A percentile compares a stretch with the other conserved stretches of the same genome.
phyloP scores from a whole-genome alignment of 2,797 vertebrate species.

The Pseudotriccus pelzelni region DNA sequence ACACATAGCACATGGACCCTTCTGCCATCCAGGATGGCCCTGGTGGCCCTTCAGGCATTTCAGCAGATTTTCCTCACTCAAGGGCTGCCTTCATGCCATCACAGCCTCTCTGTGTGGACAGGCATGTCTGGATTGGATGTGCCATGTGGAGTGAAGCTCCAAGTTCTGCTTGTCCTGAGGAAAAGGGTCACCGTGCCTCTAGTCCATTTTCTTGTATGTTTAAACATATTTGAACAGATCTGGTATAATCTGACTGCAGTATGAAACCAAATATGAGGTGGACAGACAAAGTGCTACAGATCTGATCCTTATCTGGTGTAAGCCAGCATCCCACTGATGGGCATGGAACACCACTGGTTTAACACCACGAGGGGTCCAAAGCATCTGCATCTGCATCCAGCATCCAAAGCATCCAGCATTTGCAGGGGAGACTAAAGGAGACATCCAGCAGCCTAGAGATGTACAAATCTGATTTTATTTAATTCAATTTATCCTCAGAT shows the following conservation, averaged over 20 bases:
- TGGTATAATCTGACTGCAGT: neutral
- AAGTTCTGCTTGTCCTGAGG: neutral
- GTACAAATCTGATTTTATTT: neutral
- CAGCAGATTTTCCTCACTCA: neutral
- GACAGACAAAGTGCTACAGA: neutral
- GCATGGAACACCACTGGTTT: neutral
- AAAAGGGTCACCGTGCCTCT: neutral
- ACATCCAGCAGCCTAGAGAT: neutral
- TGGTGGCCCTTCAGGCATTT: neutral
- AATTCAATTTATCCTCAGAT: neutral
- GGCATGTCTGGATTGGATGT: fast-evolving
- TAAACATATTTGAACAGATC: neutral
- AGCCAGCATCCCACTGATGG: neutral
- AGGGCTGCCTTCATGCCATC: neutral
- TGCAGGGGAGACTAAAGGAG: neutral
- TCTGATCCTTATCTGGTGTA: neutral
- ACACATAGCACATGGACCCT: fast-evolving
- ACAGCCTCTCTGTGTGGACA: neutral
- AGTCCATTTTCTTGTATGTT: neutral
- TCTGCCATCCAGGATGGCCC: neutral
- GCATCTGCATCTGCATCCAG: neutral
- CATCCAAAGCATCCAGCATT: neutral
- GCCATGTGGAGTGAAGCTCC: neutral
- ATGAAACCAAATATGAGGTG: neutral
- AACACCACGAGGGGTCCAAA: neutral